Base-by-base conservation (phyloP, 2,113 vertebrate species). In the Callithrix jacchus region DNA sequence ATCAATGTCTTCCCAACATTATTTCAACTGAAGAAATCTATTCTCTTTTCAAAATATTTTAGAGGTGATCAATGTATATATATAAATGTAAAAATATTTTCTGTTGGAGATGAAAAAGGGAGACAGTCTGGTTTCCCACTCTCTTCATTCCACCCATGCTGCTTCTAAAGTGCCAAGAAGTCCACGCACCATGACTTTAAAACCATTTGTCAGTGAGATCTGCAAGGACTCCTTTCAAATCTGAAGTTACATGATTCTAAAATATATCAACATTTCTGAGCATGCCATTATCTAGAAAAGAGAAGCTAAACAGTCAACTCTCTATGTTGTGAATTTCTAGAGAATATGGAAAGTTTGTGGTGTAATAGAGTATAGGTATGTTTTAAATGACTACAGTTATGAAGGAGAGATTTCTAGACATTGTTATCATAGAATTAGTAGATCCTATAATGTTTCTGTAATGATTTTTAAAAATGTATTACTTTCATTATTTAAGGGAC, bases 21-120 rank as follows among this genome's bases (percentile, higher is more conserved):
- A 81, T 45, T 95, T 66, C 76, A 90, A 85, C 13, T 79, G n/a
- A 54, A 95, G 95, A 97, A 90, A 64, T 0, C 18, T 92, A 73
- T 30, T 8, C 47, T 73, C 81, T 91, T n/a, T 61, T 73, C 21
- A 89, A 79, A 94, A 94, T 90, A 49, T 61, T 61, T 81, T 37
- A 27, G 17, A 47, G 17, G 74, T 42, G 54, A 76, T 27, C n/a
- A 61, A 83, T 10, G n/a, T n/a, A 74, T 27, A 74, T 30, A 58
- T 74, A 61, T 68, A 89, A 8, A 88, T 68, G 30, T 74, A 14
- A 49, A 49, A 64, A 93, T 90, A 37, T 25, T 66, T 80, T 47
- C 27, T 61, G 25, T 42, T 54, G 21, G 76, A 93, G 23, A 95
- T 49, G 8, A 81, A 81, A 93, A 84, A 17, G 25, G 23, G 52